phyloP scores from a whole-genome alignment of 2,113 vertebrate genomes.

The Chaetorhynchus papuensis region DNA sequence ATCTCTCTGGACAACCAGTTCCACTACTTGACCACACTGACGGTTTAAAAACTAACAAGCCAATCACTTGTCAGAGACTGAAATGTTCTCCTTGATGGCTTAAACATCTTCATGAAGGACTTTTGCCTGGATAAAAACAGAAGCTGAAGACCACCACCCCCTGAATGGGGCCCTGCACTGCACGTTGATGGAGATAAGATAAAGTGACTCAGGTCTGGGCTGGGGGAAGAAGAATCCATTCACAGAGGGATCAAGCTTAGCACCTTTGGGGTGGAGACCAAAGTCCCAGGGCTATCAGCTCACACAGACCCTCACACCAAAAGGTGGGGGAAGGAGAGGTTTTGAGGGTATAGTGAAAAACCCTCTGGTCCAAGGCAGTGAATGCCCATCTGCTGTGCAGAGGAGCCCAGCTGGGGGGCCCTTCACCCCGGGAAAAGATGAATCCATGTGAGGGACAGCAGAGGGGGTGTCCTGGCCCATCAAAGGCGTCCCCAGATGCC shows the following conservation, averaged over 20 bases:
- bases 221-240: neutral
- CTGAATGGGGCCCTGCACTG: neutral
- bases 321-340: neutral
- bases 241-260: neutral
- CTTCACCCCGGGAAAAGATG: rapidly evolving
- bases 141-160: neutral
- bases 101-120: neutral
- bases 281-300: neutral
- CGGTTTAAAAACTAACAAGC: neutral
- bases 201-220: neutral
- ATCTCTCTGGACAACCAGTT: neutral
- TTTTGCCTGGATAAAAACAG: neutral
- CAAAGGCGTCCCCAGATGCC: neutral
- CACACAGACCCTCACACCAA: neutral
- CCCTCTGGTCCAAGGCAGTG: neutral
- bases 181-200: neutral
- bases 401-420: neutral
- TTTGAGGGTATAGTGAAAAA: neutral
- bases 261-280: neutral
- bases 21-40: neutral
- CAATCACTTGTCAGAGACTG: neutral
- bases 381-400: neutral
- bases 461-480: neutral
- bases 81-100: neutral
- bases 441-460: neutral